Conservation (phyloP, 2,888 invertebrate species). For the Lomographa bimaculata region DNA sequence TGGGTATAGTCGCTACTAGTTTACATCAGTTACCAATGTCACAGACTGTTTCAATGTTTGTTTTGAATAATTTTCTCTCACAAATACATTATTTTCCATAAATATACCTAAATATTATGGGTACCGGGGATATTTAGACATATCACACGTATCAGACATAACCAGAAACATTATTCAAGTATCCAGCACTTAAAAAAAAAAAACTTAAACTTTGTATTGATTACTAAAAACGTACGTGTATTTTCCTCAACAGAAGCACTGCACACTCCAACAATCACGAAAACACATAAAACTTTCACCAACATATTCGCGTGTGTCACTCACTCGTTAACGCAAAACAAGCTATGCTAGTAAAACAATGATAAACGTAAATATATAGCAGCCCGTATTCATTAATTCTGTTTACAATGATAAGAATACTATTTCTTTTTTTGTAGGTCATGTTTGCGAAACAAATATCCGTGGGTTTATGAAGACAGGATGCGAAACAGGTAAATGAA, state of each 20-base stretch:
- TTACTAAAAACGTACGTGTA: too few species aligned
- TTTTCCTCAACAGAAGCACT: conserved; percentile 4
- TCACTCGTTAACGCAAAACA: conserved; percentile 4
- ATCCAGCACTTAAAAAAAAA: too few species aligned
- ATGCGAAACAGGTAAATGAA: conserved; percentile 22
- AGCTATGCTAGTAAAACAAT: conserved; percentile 20
- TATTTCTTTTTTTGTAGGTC: conserved; percentile 21
- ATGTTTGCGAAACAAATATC: conserved; percentile 32
- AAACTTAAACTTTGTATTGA: too few species aligned
- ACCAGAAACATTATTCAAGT: too few species aligned
- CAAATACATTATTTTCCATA: too few species aligned
- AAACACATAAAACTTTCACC: conserved; percentile 17
- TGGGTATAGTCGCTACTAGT: too few species aligned
- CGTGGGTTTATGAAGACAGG: conserved; percentile 17
- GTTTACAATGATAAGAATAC: conserved; percentile 13
- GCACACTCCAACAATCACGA: conserved; percentile 10
- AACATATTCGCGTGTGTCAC: conserved; percentile 20
- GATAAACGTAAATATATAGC: conserved; percentile 25
- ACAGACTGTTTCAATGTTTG: too few species aligned
- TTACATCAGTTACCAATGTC: too few species aligned
- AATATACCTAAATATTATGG: too few species aligned
- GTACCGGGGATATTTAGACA: too few species aligned
- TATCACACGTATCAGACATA: too few species aligned
- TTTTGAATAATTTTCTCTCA: too few species aligned
- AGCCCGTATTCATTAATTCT: conserved; percentile 30